phyloP scores from a whole-genome alignment of 2,888 invertebrate genomes.

The Drosophila anomalata region DNA sequence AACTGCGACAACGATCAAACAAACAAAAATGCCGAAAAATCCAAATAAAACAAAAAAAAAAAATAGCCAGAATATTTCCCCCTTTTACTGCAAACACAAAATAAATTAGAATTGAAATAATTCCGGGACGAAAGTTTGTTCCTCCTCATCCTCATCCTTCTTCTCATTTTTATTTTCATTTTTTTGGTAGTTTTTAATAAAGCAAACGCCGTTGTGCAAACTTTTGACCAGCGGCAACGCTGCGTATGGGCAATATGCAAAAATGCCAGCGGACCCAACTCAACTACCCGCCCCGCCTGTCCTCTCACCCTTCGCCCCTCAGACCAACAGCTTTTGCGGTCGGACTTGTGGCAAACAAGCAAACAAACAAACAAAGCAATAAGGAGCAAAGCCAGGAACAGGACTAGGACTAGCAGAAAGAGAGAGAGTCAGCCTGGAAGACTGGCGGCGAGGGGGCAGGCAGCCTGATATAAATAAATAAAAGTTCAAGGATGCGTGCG shows the following conservation, averaged over 20 bases:
- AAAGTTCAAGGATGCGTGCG: slow-evolving; percentile 80
- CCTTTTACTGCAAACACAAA: slow-evolving; percentile 66
- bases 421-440: slow-evolving; percentile 18
- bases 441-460: slow-evolving; percentile 19
- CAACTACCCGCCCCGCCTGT: slow-evolving; percentile 14
- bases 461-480: slow-evolving; percentile 70
- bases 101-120: slow-evolving; percentile 80
- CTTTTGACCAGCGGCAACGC: slow-evolving; percentile 69
- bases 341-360: slow-evolving; percentile 71
- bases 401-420: slow-evolving; percentile 18
- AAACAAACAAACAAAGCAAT: slow-evolving; percentile 57
- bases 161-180: slow-evolving; percentile 33
- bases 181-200: slow-evolving; percentile 70
- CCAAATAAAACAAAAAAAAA: slow-evolving; percentile 51
- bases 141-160: slow-evolving; percentile 10
- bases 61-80: slow-evolving; percentile 58
- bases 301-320: slow-evolving; percentile 8
- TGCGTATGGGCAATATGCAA: slow-evolving; percentile 79
- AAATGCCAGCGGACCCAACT: slow-evolving; percentile 58
- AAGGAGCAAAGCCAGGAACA: slow-evolving; percentile 42
- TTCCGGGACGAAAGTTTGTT: slow-evolving; percentile 66
- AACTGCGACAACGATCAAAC: slow-evolving; percentile 76
- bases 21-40: slow-evolving; percentile 46
- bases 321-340: slow-evolving; percentile 69
- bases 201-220: slow-evolving; percentile 73